phyloP scores from a whole-genome alignment of 2,888 invertebrate genomes.

The Flexamia atlantica region DNA sequence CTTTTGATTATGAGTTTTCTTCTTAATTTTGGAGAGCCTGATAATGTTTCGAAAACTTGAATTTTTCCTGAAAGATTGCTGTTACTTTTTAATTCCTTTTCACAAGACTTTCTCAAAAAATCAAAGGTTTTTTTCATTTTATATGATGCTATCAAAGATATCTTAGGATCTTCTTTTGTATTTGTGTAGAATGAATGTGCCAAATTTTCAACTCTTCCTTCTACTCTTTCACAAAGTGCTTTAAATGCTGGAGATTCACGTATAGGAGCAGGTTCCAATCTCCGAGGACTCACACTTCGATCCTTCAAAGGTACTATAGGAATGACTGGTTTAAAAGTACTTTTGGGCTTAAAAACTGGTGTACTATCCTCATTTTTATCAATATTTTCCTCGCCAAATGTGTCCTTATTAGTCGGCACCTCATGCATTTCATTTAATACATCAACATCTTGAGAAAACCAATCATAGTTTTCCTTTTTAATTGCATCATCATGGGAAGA shows the following conservation, averaged over 20 bases:
- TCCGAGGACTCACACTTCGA: slow-evolving; percentile 66
- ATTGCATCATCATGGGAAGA: background rate
- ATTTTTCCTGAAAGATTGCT: slow-evolving; percentile 61
- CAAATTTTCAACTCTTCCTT: slow-evolving; percentile 47
- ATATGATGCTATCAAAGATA: slow-evolving; percentile 17
- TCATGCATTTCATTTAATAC: background rate
- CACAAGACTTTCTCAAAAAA: background rate
- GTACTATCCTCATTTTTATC: background rate
- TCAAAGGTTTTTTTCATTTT: slow-evolving; percentile 51
- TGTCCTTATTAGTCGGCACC: too few species aligned
- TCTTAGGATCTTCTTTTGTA: slow-evolving; percentile 4
- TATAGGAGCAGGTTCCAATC: slow-evolving; percentile 66
- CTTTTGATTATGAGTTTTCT: slow-evolving; percentile 54
- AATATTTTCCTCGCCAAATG: background rate
- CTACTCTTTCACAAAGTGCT: slow-evolving; percentile 60
- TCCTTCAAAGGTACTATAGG: slow-evolving; percentile 66
- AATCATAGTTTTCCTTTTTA: background rate
- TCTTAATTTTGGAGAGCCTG: slow-evolving; percentile 54
- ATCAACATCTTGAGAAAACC: background rate
- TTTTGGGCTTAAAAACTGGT: slow-evolving; percentile 9
- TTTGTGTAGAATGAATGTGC: background rate
- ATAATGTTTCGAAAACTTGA: slow-evolving; percentile 64
- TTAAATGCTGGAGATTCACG: slow-evolving; percentile 66
- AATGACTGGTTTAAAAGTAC: slow-evolving; percentile 65
- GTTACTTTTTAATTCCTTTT: slow-evolving; percentile 15